Percentiles rank a stretch among this genome's conserved stretches.
These are phyloP conservation scores for Xiphydria camelus DNA, from an alignment of 2,888 invertebrate species.

Conservation along the genomic window DNA sequence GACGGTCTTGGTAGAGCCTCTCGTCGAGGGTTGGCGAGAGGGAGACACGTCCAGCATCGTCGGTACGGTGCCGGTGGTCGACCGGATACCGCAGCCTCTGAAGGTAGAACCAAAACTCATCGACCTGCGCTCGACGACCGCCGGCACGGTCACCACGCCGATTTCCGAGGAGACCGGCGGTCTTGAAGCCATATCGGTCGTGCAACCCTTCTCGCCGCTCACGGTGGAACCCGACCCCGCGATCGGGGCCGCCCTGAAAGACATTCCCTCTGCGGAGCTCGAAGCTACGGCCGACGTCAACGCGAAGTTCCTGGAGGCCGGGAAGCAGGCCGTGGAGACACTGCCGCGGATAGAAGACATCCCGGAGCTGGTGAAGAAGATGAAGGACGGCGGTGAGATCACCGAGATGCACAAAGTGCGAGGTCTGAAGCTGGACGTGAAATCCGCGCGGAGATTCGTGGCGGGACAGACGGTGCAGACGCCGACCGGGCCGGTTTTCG, in stretches of 20 bases:
- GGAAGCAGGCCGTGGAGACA: constrained; percentile 60
- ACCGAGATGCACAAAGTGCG: constrained; percentile 66
- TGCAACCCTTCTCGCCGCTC: constrained; percentile 65
- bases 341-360: constrained; percentile 69
- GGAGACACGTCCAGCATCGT: constrained; percentile 61
- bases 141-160: constrained; percentile 51
- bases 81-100: constrained; percentile 59
- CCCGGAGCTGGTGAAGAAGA: constrained; percentile 61
- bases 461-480: constrained; percentile 74
- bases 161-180: constrained; percentile 62
- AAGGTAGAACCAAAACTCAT: constrained; percentile 61
- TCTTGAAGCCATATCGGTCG: constrained; percentile 66
- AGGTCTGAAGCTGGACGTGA: constrained; percentile 67
- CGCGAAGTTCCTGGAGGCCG: constrained; percentile 63
- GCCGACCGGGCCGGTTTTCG: constrained; percentile 70
- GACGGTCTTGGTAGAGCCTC: constrained; percentile 67
- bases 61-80: constrained; percentile 37
- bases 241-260: constrained; percentile 60
- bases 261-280: constrained; percentile 64
- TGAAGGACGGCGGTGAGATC: constrained; percentile 63
- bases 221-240: constrained; percentile 60
- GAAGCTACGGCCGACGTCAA: constrained; percentile 65
- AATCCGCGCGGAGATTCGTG: constrained; percentile 70
- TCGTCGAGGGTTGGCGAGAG: constrained; percentile 67
- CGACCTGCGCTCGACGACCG: constrained; percentile 56